Conservation (phyloP, 2,113 vertebrate genomes). For the Pardalotus punctatus region DNA sequence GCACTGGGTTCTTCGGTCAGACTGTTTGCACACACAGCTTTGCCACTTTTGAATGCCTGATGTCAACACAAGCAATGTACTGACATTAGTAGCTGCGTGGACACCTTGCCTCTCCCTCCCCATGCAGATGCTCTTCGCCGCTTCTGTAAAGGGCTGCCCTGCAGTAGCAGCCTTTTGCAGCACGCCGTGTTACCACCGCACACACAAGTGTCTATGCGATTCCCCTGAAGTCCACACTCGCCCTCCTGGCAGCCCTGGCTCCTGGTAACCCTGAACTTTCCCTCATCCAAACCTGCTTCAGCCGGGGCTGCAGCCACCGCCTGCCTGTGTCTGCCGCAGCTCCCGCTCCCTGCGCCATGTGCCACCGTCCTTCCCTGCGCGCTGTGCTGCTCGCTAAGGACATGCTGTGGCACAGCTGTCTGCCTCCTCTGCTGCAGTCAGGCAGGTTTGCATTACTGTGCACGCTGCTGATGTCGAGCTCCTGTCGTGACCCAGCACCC, state of each 20-base stretch:
- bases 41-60: not conserved
- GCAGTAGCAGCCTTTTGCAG: not conserved
- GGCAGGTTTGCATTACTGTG: constrained; percentile 19
- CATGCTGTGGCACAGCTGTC: not conserved
- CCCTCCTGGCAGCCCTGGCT: not conserved
- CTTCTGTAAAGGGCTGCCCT: not conserved
- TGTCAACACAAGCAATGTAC: not conserved
- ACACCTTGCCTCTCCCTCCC: not conserved
- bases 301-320: not conserved
- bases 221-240: accelerated
- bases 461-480: constrained; percentile 20
- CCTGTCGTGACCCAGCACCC: constrained; percentile 63
- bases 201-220: accelerated
- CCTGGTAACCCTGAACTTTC: not conserved
- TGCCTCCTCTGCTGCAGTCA: not conserved
- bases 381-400: not conserved
- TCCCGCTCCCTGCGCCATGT: not conserved
- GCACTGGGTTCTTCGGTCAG: not conserved
- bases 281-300: not conserved
- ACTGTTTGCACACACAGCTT: accelerated
- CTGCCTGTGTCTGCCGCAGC: not conserved
- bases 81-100: too few relatives aligned
- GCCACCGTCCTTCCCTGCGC: not conserved
- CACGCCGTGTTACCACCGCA: accelerated
- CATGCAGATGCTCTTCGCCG: accelerated